Evolutionary conservation across 2,113 vertebrate species (phyloP), one percentile per base, ranked within the genome.

Genomic region (Channa argus): DNA sequence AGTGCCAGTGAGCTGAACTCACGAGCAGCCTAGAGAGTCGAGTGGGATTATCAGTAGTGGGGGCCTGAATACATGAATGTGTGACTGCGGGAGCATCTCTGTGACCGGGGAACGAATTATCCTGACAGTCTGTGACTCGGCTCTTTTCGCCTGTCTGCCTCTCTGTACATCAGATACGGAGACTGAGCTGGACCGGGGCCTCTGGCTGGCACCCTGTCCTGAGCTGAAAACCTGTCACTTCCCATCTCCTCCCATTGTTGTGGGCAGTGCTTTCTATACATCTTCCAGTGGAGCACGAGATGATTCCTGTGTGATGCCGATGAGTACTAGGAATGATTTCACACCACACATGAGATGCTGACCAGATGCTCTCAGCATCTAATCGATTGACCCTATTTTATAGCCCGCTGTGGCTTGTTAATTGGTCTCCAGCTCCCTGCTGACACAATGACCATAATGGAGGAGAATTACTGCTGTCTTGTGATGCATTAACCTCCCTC

Each of bases 381-480:
- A 72, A 93, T 93, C 89, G 83, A 92, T 92, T 83, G 87, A 85
- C 83, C 82, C 85, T 84, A 56, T 90, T 88, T 84, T 73, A 71
- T 55, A 63, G 88, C 60, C 72, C 65, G 55, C 72, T 64, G 86
- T 78, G 83, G 87, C 70, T 82, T 90, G 83, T 91, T 90, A 92
- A 93, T 90, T 91, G 86, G 72, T 89, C 82, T 85, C 85, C 69
- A 74, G 79, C 81, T 88, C 83, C 89, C 87, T 85, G 88, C 89
- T 93, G 90, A 93, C 94, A 94, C 91, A 87, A 81, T 93, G 89
- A 94, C 92, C 92, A 82, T 90, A 93, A 91, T 93, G 88, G 85
- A 89, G 63, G 74, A 82, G 86, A 89, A 89, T 86, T 87, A 87
- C 78, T 82, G 86, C 80, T 77, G 80, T 88, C 84, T 85, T 83